phyloP scores from a whole-genome alignment of 2,797 vertebrate species.

The Phataginus tetradactyla region DNA sequence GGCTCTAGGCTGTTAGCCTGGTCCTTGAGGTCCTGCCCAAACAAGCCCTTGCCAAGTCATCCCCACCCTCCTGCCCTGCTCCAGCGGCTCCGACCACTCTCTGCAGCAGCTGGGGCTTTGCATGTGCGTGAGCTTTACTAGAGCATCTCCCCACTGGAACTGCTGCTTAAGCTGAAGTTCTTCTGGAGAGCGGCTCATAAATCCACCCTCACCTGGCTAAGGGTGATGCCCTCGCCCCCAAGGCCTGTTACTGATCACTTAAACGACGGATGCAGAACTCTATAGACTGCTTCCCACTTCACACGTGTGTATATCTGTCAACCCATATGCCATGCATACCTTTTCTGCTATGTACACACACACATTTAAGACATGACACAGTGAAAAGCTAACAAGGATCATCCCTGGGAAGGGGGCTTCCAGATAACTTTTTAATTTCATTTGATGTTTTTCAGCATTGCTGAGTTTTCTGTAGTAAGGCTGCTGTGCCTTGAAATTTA shows the following conservation, averaged over 20 bases:
- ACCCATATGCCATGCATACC: neutral
- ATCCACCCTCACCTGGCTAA: no score
- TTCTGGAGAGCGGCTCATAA: neutral
- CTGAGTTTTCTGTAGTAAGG: neutral
- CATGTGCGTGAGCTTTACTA: neutral
- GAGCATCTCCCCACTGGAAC: neutral
- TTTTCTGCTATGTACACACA: accelerated
- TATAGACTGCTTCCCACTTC: neutral
- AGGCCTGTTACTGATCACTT: neutral
- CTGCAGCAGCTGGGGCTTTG: neutral
- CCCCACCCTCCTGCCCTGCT: no score
- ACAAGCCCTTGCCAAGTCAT: neutral
- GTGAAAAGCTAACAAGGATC: neutral
- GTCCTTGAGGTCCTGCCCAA: neutral
- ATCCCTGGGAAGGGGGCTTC: neutral
- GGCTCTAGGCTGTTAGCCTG: neutral
- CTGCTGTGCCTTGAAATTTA: neutral
- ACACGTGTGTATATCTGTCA: neutral
- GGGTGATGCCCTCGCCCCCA: neutral
- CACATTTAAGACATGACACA: neutral
- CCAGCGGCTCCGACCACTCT: neutral
- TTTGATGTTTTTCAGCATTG: neutral
- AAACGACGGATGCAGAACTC: neutral
- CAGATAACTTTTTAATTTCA: neutral
- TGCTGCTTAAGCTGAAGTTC: neutral